Evolutionary conservation across 2,797 vertebrate genomes (phyloP), one percentile per base, ranked within the genome.

Genomic region (Pipistrellus pygmaeus): DNA sequence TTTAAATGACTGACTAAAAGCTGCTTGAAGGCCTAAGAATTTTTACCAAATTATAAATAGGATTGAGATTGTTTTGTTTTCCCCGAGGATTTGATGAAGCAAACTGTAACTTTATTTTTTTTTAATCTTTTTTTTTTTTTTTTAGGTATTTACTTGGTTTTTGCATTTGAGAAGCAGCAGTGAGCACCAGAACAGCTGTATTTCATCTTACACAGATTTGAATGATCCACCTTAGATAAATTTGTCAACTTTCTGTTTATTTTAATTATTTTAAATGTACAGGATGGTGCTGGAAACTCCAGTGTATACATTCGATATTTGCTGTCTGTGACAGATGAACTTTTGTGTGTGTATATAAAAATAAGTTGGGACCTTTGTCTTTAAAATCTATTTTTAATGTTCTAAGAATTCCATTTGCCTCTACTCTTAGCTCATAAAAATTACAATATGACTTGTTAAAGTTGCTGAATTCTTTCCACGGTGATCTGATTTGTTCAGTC

Each of bases 131-230:
- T 12, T 97, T 55, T 44, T 44, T 44, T 12, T 97, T 55, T 55
- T 95, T 38, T 96, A 99, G 99, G 99, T 98, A 98, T 99, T 98
- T 99, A 99, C 98, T 98, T 99, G 98, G 98, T 99, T 90, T 99
- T 99, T 97, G 99, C 99, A 60, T 99, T 99, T 95, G 99, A 99
- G 98, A 99, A 99, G 97, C 99, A 99, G 95, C 96, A 85, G 18
- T 98, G 97, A 98, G 95, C 76, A 88, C 92, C 93, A 95, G 90
- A 83, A 93, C 89, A 95, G 95, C 91, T 57, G 76, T 88, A 27
- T 82, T 87, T 82, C 66, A 83, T 94, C 96, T 62, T 71, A 7
- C 46, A 57, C 94, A 96, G 94, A 84, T 81, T 96, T 96, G 95
- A 94, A 69, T 94, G 93, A 80, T 97, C 95, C 83, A 21, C 88